A percentile compares a stretch with the other conserved stretches of the same genome.
Conservation (phyloP, 2,113 vertebrate species). For the Caretta caretta region DNA sequence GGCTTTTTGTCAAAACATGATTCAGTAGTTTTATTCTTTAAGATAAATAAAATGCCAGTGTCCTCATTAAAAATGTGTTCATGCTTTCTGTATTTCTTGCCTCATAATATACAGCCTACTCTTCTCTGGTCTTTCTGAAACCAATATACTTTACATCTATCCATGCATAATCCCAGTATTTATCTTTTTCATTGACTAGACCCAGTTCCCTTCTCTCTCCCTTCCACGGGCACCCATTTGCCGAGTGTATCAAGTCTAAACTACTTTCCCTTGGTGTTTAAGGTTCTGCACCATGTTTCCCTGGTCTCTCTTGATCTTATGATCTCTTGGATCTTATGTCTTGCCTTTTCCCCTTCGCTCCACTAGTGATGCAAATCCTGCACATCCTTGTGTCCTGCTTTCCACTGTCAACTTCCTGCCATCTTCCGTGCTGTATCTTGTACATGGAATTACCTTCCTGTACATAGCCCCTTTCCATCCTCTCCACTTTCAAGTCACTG, state of each 20-base stretch:
- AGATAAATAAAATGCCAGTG: neutral
- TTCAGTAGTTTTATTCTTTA: neutral
- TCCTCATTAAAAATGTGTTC: neutral
- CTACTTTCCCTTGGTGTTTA: neutral
- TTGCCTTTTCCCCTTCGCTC: neutral
- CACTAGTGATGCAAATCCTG: too few species aligned
- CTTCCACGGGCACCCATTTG: neutral
- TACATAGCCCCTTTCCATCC: neutral
- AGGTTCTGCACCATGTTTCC: too few species aligned
- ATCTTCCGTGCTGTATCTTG: neutral
- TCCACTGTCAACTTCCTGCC: neutral
- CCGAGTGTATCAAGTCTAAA: neutral
- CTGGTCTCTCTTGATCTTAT: neutral
- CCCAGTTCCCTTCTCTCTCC: neutral
- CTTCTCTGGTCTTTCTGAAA: neutral
- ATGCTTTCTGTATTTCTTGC: neutral
- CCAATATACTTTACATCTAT: accelerated
- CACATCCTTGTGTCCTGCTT: neutral
- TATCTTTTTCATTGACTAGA: neutral
- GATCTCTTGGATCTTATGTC: neutral
- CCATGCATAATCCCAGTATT: neutral
- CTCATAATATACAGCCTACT: neutral
- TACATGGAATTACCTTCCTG: neutral
- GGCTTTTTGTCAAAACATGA: neutral
- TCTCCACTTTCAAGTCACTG: neutral